Conservation (phyloP, 2,888 invertebrate species). For the Philonicus albiceps region DNA sequence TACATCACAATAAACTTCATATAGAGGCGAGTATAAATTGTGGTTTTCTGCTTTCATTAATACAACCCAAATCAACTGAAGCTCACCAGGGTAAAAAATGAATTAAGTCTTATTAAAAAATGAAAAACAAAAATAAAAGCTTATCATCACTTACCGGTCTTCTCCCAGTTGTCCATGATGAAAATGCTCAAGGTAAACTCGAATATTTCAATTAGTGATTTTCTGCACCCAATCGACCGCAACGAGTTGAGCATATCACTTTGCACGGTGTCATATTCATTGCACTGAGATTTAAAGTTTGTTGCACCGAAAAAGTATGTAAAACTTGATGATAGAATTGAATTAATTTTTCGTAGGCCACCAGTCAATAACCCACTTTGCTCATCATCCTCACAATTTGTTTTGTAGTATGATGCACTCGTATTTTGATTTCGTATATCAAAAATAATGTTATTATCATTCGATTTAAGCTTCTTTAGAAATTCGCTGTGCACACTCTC, state of each 20-base stretch:
- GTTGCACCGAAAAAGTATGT: constrained; percentile 37
- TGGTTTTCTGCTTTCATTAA: background rate
- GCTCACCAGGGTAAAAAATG: background rate
- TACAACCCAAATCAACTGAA: background rate
- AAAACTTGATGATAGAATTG: constrained; percentile 24
- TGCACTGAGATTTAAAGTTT: background rate
- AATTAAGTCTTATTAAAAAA: constrained; percentile 8
- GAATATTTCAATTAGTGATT: constrained; percentile 59
- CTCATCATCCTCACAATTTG: background rate
- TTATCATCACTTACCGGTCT: constrained; percentile 56
- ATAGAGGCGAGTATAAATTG: background rate
- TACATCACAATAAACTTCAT: background rate
- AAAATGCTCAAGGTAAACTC: constrained; percentile 61
- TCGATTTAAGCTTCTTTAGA: constrained; percentile 34
- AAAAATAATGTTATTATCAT: constrained; percentile 38
- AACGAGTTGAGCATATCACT: constrained; percentile 53
- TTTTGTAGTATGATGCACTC: background rate
- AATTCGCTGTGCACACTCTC: constrained; percentile 35
- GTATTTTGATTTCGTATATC: constrained; percentile 43
- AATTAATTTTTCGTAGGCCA: constrained; percentile 19
- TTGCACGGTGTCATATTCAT: constrained; percentile 48
- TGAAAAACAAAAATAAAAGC: background rate
- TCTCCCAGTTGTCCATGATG: constrained; percentile 58
- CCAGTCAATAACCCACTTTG: background rate
- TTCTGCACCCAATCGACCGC: constrained; percentile 57